A percentile compares a stretch with the other conserved stretches of the same genome.
Evolutionary conservation across 2,888 invertebrate species (phyloP).

Genomic region (Furcula furcula): DNA sequence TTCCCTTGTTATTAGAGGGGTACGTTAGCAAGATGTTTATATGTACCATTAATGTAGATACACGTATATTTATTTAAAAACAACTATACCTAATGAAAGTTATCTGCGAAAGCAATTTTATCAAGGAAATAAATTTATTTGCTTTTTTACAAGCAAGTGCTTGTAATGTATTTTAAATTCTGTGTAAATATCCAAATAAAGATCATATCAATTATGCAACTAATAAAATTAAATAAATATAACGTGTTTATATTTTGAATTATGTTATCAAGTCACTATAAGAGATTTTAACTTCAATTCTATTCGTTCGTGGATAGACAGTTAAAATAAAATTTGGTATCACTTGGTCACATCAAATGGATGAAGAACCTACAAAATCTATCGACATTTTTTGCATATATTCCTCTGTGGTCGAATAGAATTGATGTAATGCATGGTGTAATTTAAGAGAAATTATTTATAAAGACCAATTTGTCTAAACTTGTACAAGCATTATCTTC

Average conservation of each 20-base stretch:
- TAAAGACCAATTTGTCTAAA: too few relatives aligned
- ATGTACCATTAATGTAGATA: conserved; percentile 20
- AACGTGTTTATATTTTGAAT: too few relatives aligned
- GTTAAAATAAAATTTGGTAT: neutral
- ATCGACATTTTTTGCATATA: neutral
- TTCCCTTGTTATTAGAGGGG: conserved; percentile 10
- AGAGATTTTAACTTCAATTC: conserved; percentile 6
- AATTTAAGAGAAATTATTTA: conserved; percentile 35
- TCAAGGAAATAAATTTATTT: too few relatives aligned
- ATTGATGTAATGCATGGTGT: conserved; percentile 16
- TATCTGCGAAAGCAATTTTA: too few relatives aligned
- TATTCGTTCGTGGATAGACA: conserved; percentile 11
- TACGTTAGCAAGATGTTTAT: conserved; percentile 18
- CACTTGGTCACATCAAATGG: too few relatives aligned
- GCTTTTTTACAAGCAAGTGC: too few relatives aligned
- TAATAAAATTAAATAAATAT: too few relatives aligned
- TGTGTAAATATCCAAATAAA: too few relatives aligned
- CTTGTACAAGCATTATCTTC: too few relatives aligned
- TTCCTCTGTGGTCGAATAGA: conserved; percentile 2
- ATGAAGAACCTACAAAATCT: neutral
- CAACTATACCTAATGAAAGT: too few relatives aligned
- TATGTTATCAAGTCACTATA: conserved; percentile 24
- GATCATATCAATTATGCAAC: too few relatives aligned
- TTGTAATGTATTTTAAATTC: too few relatives aligned
- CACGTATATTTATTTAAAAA: neutral